A percentile compares a stretch with the other conserved stretches of the same genome.
phyloP scores from a whole-genome alignment of 2,113 vertebrate species.

The Podarcis muralis region DNA sequence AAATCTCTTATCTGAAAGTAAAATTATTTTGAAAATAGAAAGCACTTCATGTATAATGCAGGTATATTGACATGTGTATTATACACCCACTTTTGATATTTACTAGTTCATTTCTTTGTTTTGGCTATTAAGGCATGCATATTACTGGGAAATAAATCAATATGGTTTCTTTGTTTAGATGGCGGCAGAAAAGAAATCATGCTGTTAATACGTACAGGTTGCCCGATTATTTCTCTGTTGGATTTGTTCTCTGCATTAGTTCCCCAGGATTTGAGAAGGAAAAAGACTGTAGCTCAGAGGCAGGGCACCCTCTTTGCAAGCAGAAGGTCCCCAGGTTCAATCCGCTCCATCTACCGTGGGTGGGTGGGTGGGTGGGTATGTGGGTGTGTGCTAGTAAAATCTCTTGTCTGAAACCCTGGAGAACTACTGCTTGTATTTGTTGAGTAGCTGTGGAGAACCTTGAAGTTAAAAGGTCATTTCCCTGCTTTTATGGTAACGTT shows the following conservation, averaged over 20 bases:
- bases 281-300: neutral
- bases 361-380: too few species aligned
- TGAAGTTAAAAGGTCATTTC: too few species aligned
- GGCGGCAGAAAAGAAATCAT: neutral
- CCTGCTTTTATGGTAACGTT: too few species aligned
- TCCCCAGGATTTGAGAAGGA: neutral
- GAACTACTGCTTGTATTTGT: too few species aligned
- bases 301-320: too few species aligned
- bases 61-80: neutral
- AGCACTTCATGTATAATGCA: neutral
- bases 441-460: too few species aligned
- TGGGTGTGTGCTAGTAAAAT: too few species aligned
- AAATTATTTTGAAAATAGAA: neutral
- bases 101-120: neutral
- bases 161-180: neutral
- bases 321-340: too few species aligned
- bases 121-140: neutral
- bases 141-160: neutral
- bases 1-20: neutral
- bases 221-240: neutral
- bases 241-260: neutral
- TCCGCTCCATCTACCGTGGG: neutral
- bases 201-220: neutral
- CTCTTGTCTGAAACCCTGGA: too few species aligned
- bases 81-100: neutral